Evolutionary conservation across 2,113 vertebrate genomes (phyloP).

Genomic region (Anoplopoma fimbria): DNA sequence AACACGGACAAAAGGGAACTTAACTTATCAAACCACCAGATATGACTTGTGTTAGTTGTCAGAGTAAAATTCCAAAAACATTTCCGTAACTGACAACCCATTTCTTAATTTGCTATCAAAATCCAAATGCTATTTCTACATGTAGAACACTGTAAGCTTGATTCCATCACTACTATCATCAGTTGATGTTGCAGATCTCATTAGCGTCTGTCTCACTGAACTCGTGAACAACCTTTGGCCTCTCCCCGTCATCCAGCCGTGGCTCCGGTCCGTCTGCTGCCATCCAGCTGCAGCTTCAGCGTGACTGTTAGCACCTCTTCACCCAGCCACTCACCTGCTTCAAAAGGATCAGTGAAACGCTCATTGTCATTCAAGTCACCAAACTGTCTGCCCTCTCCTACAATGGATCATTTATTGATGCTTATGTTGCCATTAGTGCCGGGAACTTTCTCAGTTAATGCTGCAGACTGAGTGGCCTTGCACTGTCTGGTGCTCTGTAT

Average conservation of each 20-base stretch:
- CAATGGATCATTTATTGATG: conserved; percentile 57
- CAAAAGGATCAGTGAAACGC: conserved; percentile 27
- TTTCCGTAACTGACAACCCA: not conserved
- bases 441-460: conserved; percentile 9
- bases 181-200: not conserved
- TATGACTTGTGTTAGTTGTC: not conserved
- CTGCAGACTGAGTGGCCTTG: conserved; percentile 25
- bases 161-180: not conserved
- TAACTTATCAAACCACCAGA: not conserved
- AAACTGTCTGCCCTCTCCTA: conserved; percentile 5
- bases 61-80: not conserved
- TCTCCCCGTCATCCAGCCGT: not conserved
- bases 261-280: conserved; percentile 61
- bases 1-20: not conserved
- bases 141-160: not conserved
- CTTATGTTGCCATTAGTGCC: conserved; percentile 37
- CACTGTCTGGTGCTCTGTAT: not conserved
- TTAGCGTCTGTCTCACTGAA: not conserved
- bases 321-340: conserved; percentile 50
- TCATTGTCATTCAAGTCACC: conserved; percentile 56
- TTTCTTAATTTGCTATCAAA: not conserved
- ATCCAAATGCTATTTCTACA: not conserved
- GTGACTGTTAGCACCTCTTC: conserved; percentile 33
- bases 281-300: conserved; percentile 2
- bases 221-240: conserved; percentile 9